Base-by-base conservation (phyloP, 1,140 invertebrate species). In the Hermetia illucens region DNA sequence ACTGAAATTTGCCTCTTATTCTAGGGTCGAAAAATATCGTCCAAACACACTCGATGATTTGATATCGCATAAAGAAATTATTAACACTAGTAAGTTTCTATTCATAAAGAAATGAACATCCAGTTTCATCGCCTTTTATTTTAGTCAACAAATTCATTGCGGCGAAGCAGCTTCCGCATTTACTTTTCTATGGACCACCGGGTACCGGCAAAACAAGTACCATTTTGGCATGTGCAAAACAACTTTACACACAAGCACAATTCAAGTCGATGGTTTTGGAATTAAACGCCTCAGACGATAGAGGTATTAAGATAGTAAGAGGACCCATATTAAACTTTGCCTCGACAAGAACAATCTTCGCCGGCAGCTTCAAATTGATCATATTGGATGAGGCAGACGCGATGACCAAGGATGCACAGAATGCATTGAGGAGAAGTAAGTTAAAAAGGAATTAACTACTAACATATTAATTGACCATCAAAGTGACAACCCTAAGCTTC, bases 371-470 rank as follows among this genome's bases (percentile, higher is more conserved):
- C 45, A 99, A 99, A 63, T 67, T 99, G 10, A 89, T 99, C 30
- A 98, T 99, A 47, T 63, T 99, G 9, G 96, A 99, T 75, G 96
- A 99, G 74, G 95, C 95, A 8, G 96, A 99, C 75, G 91, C 95
- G 2, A 99, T 99, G 96, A 99, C 96, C 3, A 88, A 91, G 58
- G 94, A 98, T 78, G 96, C 96, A 3, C 96, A 99, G 63, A 98
- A 97, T 77, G 94, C 95, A 21, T 66, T 98, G 2, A 72, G 94
- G 49, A 79, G 95, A 77, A 91, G 88, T 91, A 70, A 73, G 68
- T 61, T 21, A 3, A 36, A n/a, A n/a, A n/a, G n/a, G n/a, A n/a
- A n/a, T n/a, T n/a, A n/a, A n/a, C n/a, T n/a, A n/a, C n/a, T n/a
- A n/a, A n/a, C n/a, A n/a, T n/a, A n/a, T n/a, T n/a, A n/a, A n/a